Conservation (phyloP, 2,888 invertebrate genomes). For the Oligia fasciuncula region DNA sequence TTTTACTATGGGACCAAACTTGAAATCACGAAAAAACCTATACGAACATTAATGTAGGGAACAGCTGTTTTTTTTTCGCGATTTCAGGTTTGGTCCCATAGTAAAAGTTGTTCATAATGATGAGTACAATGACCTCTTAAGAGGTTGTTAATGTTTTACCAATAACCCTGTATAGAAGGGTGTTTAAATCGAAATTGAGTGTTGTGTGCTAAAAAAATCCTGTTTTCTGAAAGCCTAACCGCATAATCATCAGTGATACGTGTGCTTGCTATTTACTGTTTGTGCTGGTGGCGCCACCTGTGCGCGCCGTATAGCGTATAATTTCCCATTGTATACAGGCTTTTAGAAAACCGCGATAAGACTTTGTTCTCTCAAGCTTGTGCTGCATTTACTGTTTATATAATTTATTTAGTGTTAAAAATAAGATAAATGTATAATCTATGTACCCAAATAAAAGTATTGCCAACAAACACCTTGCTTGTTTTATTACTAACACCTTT, state of each 20-base stretch:
- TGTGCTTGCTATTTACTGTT: background rate
- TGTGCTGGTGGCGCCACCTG: background rate
- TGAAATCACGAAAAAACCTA: no score
- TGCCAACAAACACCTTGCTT: background rate
- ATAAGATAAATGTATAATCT: conserved; percentile 31
- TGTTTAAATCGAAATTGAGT: background rate
- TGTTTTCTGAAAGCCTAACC: conserved; percentile 8
- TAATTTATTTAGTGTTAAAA: conserved; percentile 27
- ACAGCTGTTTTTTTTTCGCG: no score
- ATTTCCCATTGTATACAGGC: background rate
- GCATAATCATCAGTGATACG: background rate
- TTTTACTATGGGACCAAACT: no score
- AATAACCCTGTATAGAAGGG: background rate
- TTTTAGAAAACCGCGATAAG: background rate
- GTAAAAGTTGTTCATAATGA: no score
- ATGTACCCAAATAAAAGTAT: conserved; percentile 55
- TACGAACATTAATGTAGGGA: no score
- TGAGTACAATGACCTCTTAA: no score
- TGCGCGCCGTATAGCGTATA: background rate
- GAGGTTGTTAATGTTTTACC: no score
- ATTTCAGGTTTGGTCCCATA: no score
- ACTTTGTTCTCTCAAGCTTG: conserved; percentile 46
- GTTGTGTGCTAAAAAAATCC: conserved; percentile 8
- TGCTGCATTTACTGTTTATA: conserved; percentile 64
- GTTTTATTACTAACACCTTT: conserved; percentile 29